Evolutionary conservation across 2,797 vertebrate species (phyloP).

Genomic region (Lepus townsendii): DNA sequence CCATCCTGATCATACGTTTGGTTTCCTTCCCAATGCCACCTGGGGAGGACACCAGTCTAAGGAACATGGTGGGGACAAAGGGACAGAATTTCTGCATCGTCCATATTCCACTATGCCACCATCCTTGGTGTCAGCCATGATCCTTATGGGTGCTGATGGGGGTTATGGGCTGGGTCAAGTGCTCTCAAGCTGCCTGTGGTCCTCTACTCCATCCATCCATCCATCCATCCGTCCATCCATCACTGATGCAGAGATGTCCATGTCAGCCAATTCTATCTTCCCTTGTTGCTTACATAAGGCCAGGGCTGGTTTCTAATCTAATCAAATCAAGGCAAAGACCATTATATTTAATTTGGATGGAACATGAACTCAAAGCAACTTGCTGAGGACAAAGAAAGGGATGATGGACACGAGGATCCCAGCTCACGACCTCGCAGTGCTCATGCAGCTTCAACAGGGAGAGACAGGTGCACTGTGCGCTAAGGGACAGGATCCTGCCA

Average conservation of each 20-base stretch:
- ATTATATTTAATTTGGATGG: neutral
- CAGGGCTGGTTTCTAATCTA: conserved; percentile 38
- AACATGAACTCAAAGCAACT: conserved; percentile 9
- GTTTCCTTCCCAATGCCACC: neutral
- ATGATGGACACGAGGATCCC: neutral
- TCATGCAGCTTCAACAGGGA: neutral
- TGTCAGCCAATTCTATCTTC: neutral
- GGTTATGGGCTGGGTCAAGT: too few relatives aligned
- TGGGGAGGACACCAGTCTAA: fast-evolving
- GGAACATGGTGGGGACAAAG: fast-evolving
- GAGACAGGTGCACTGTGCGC: neutral
- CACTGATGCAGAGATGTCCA: neutral
- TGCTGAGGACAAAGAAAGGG: neutral
- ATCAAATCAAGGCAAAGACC: conserved; percentile 47
- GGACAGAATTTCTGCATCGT: too few relatives aligned
- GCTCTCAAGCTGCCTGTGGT: fast-evolving
- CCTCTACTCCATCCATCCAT: neutral
- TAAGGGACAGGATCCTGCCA: neutral
- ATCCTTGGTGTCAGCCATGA: too few relatives aligned
- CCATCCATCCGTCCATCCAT: neutral
- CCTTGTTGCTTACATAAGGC: conserved; percentile 6
- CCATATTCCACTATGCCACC: too few relatives aligned
- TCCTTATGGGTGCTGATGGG: too few relatives aligned
- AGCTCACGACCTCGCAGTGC: neutral
- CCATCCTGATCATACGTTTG: neutral